Evolutionary conservation across 2,113 vertebrate genomes (phyloP), one percentile per base, ranked within the genome.

Genomic region (Orycteropus afer): DNA sequence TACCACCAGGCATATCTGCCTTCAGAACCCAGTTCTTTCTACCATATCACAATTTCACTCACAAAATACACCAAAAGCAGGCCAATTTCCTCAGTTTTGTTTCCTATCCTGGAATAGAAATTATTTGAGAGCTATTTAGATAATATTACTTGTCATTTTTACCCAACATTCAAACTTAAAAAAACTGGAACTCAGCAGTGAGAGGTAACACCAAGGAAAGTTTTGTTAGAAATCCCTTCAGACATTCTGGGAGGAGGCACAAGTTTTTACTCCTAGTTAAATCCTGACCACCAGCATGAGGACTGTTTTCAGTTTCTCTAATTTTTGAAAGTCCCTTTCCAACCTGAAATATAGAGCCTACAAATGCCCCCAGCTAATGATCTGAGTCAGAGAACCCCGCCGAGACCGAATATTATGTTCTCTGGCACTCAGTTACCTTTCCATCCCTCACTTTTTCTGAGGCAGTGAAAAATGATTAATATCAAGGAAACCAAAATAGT

Each of bases 401-500:
- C 71, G 42, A 91, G 37, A 94, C 47, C 71, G 81, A 74, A 89
- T 27, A 79, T 71, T 76, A 22, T 67, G 51, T 69, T 73, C 57
- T 40, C 7, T 81, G n/a, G 9, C 53, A 47, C 23, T 61, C 14
- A n/a, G 25, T 11, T 81, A 49, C 61, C 47, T 67, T 93, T 86
- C 25, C n/a, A 34, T 85, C 22, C 3, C 61, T 88, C 11, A 45
- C 4, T 82, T 37, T 69, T 27, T 57, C n/a, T 18, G 45, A 15
- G 45, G 3, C 71, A 78, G 34, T 79, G 32, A 63, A 83, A 95
- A 88, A 91, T 67, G 71, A 85, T 84, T 93, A 42, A 37, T 53
- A 47, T 18, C 74, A 94, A 94, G 29, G 51, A 90, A 93, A 71
- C 13, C 40, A 61, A 86, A 93, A 90, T 69, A 74, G 59, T 89